phyloP scores from a whole-genome alignment of 2,888 invertebrate genomes.

The Volucella bombylans region DNA sequence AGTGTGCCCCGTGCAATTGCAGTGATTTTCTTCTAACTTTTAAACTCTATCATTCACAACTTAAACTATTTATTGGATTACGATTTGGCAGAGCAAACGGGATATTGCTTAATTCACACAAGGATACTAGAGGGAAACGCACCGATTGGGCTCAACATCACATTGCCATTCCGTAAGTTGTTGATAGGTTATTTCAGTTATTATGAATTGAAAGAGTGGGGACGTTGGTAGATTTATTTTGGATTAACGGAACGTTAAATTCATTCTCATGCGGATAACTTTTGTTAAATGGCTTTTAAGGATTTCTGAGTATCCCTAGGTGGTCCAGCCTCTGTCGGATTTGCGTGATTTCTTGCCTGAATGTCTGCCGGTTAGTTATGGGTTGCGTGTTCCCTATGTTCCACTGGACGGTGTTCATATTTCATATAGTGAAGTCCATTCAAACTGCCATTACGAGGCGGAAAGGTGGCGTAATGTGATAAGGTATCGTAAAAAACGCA shows the following conservation, averaged over 20 bases:
- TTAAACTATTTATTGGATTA: slow-evolving; percentile 58
- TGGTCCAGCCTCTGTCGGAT: no score
- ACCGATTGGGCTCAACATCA: slow-evolving; percentile 17
- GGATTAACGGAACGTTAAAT: not conserved
- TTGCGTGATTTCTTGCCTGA: no score
- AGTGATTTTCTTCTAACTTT: slow-evolving; percentile 29
- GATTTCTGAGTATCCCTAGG: no score
- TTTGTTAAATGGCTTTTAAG: no score
- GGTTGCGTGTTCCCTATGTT: no score
- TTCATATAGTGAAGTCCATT: no score
- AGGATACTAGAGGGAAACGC: slow-evolving; percentile 37
- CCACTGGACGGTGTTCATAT: no score
- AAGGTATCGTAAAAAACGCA: no score
- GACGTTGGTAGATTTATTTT: not conserved
- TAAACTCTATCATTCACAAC: slow-evolving; percentile 18
- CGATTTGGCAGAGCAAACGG: slow-evolving; percentile 21
- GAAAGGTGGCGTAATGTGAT: no score
- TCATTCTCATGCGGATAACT: no score
- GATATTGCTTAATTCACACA: slow-evolving; percentile 27
- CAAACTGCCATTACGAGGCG: no score
- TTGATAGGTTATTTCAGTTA: slow-evolving; percentile 4
- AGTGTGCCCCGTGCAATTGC: slow-evolving; percentile 6
- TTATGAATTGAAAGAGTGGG: not conserved
- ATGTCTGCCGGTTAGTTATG: no score
- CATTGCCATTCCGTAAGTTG: slow-evolving; percentile 43